phyloP scores from a whole-genome alignment of 2,888 invertebrate genomes.

The Neoitamus cyanurus region DNA sequence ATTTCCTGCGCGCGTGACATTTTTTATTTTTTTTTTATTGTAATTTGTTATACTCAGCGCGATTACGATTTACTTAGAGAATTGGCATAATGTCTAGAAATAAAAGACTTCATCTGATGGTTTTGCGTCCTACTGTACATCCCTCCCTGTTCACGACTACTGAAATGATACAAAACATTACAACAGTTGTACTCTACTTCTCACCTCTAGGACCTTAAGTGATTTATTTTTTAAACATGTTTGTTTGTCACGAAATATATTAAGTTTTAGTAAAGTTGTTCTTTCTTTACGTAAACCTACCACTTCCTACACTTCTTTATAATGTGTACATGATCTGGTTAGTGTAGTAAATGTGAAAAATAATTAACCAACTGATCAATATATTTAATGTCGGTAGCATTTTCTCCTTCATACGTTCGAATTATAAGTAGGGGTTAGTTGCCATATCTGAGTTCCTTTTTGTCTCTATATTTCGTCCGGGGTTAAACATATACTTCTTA shows the following conservation, averaged over 20 bases:
- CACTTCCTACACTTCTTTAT: not conserved
- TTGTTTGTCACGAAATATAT: slow-evolving; percentile 1
- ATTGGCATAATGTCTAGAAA: not conserved
- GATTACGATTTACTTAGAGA: not conserved
- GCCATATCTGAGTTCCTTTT: too few species aligned
- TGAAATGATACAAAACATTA: not conserved
- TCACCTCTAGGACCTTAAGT: not conserved
- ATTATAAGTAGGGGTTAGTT: too few species aligned
- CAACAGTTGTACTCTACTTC: not conserved
- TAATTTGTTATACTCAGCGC: not conserved
- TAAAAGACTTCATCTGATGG: not conserved
- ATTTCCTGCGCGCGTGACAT: not conserved
- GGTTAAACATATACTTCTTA: too few species aligned
- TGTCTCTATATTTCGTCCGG: too few species aligned
- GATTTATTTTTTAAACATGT: not conserved
- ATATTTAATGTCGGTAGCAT: too few species aligned
- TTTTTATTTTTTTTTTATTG: not conserved
- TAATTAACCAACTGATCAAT: too few species aligned
- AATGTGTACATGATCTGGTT: too few species aligned
- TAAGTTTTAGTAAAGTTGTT: not conserved
- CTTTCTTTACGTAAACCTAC: not conserved
- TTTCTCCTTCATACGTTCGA: too few species aligned
- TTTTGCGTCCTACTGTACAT: not conserved
- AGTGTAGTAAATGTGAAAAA: too few species aligned
- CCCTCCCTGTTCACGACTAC: not conserved